Evolutionary conservation across 2,797 vertebrate genomes (phyloP).

Genomic region (Meriones psammophilus): DNA sequence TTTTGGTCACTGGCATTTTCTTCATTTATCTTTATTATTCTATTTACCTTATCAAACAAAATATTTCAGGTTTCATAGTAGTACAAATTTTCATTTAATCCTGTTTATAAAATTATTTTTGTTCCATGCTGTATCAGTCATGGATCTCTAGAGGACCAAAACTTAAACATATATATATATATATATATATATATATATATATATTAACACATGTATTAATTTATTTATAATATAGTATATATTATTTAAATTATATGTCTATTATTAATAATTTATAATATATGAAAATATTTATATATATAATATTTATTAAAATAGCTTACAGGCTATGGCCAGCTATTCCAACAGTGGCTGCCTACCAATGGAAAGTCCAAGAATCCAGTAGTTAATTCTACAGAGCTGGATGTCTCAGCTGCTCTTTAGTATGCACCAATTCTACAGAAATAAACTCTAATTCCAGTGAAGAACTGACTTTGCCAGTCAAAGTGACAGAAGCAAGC

Average conservation of each 20-base stretch:
- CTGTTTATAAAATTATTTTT: background rate
- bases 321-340: too few relatives aligned
- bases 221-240: too few relatives aligned
- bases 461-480: background rate
- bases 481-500: background rate
- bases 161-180: background rate
- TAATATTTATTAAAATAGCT: too few relatives aligned
- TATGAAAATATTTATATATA: too few relatives aligned
- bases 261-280: too few relatives aligned
- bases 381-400: too few relatives aligned
- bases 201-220: too few relatives aligned
- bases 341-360: too few relatives aligned
- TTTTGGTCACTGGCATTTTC: background rate
- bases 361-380: too few relatives aligned
- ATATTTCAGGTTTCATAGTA: background rate
- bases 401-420: background rate
- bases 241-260: too few relatives aligned
- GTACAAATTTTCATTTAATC: background rate
- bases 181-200: too few relatives aligned
- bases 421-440: background rate
- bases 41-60: background rate
- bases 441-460: background rate
- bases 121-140: background rate
- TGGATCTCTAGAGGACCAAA: background rate
- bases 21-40: background rate